A percentile compares a stretch with the other conserved stretches of the same genome.
Conservation (phyloP, 92 coral and sea anemone species). For the Siderastrea radians region DNA sequence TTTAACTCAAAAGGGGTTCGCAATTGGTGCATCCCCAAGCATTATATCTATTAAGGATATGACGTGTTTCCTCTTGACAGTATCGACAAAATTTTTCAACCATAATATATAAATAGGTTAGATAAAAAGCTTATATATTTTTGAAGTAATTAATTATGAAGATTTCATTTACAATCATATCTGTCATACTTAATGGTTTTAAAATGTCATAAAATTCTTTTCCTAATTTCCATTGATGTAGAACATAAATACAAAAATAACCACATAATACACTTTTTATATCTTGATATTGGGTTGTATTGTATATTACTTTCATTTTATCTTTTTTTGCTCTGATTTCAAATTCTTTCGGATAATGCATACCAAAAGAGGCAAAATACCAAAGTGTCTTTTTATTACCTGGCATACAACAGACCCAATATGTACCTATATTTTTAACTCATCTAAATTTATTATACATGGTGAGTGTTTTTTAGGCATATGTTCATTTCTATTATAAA, state of each 20-base stretch:
- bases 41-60: too few species aligned
- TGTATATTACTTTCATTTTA: not conserved
- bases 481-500: not conserved
- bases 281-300: not conserved
- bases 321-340: not conserved
- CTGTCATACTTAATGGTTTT: not conserved
- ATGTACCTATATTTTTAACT: not conserved
- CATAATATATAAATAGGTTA: too few species aligned
- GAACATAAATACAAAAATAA: not conserved
- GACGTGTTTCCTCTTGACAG: too few species aligned
- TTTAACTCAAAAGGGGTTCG: too few species aligned
- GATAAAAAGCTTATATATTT: not conserved
- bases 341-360: slow-evolving; percentile 4
- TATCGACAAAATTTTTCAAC: too few species aligned
- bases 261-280: not conserved
- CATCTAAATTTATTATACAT: not conserved
- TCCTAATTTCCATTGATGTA: not conserved
- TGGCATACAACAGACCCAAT: not conserved
- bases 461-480: not conserved
- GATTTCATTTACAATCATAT: too few species aligned
- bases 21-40: too few species aligned
- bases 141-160: too few species aligned
- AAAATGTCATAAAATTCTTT: not conserved
- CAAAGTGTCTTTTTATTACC: not conserved
- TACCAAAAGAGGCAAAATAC: not conserved